Conservation (phyloP, 2,888 invertebrate genomes). For the Coremacera marginata region DNA sequence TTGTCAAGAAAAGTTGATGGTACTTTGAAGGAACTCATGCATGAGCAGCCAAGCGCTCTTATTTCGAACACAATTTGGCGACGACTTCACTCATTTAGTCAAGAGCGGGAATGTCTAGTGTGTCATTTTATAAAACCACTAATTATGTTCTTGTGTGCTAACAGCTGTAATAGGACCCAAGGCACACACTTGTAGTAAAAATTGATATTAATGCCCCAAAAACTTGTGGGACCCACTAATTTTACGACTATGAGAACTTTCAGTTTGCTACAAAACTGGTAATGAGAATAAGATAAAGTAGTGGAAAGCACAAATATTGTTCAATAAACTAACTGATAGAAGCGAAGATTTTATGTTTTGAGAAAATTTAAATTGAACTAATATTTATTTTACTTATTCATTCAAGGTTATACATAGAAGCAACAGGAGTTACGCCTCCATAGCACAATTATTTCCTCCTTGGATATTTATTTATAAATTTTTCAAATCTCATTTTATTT, state of each 20-base stretch:
- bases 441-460: no score
- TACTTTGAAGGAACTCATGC: neutral
- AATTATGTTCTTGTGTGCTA: neutral
- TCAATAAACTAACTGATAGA: no score
- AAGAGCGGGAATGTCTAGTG: neutral
- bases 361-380: no score
- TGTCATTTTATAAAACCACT: slow-evolving; percentile 4
- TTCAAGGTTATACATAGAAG: no score
- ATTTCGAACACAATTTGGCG: neutral
- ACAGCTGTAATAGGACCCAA: neutral
- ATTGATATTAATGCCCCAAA: neutral
- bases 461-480: no score
- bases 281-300: no score
- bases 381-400: no score
- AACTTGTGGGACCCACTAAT: neutral
- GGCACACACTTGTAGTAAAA: neutral
- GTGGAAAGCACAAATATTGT: no score
- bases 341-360: no score
- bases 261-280: neutral
- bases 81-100: neutral
- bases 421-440: no score
- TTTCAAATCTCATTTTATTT: no score
- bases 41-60: neutral
- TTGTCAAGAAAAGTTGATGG: slow-evolving; percentile 1
- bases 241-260: neutral